Percentiles rank a stretch among this genome's conserved stretches.
Conservation (phyloP, 2,888 invertebrate genomes). For the Spilosoma lubricipeda region DNA sequence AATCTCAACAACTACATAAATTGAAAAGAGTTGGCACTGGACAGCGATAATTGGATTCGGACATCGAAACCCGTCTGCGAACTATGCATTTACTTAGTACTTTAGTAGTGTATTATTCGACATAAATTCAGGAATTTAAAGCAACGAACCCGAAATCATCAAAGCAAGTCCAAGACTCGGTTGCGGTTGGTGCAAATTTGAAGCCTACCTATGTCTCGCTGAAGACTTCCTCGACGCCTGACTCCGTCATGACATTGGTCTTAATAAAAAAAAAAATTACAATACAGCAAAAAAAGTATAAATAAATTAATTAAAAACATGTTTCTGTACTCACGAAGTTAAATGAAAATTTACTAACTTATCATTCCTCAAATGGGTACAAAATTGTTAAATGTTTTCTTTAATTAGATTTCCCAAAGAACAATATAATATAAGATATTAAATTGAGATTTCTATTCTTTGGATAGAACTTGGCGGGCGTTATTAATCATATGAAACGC, state of each 20-base stretch:
- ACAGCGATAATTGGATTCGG: conserved; percentile 1
- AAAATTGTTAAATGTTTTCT: background rate
- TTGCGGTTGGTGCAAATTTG: too few relatives aligned
- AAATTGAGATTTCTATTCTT: conserved; percentile 11
- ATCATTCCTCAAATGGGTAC: background rate
- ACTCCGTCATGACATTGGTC: background rate
- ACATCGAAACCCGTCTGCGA: background rate
- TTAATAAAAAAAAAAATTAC: background rate
- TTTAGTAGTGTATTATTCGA: background rate
- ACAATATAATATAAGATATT: conserved; percentile 7
- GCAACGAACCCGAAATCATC: too few relatives aligned
- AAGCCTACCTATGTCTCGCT: too few relatives aligned
- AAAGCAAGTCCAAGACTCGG: too few relatives aligned
- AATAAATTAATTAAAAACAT: too few relatives aligned
- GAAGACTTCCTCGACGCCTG: background rate
- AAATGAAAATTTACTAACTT: background rate
- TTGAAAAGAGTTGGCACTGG: background rate
- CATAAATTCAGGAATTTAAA: background rate
- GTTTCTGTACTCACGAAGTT: background rate
- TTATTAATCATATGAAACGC: conserved; percentile 21
- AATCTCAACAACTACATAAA: background rate
- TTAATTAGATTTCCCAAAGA: conserved; percentile 4
- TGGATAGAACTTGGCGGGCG: background rate
- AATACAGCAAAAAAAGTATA: background rate
- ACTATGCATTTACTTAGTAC: background rate